These are phyloP conservation scores for Novumbra hubbsi DNA, from an alignment of 2,797 vertebrate genomes.

Conservation along the genomic window DNA sequence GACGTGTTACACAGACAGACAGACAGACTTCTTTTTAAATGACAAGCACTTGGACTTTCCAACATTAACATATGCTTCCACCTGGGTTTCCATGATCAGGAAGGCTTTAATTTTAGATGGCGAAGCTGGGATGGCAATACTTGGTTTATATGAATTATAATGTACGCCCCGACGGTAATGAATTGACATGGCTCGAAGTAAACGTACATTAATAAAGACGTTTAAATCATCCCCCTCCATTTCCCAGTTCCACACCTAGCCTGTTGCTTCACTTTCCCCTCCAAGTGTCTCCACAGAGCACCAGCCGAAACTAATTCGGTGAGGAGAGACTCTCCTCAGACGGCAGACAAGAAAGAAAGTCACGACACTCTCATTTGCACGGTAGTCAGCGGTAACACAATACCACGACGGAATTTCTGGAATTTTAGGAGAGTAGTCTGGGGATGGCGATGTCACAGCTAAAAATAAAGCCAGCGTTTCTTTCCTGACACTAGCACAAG, in stretches of 20 bases:
- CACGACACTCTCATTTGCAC: constrained; percentile 40
- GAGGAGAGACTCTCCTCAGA: constrained; percentile 23
- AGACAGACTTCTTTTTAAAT: constrained; percentile 8
- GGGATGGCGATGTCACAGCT: not conserved
- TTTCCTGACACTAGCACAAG: not conserved
- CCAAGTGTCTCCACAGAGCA: not conserved
- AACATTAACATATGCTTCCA: not conserved
- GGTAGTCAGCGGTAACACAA: constrained; percentile 32
- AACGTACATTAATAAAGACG: not conserved
- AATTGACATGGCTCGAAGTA: not conserved
- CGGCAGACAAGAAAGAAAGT: constrained; percentile 9
- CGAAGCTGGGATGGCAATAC: not conserved
- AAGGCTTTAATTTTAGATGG: not conserved
- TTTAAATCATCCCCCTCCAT: not conserved
- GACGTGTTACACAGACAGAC: constrained; percentile 50
- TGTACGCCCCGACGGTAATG: too few relatives aligned
- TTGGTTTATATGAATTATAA: not conserved
- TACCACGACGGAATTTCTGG: constrained; percentile 6
- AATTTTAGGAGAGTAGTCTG: constrained; percentile 21
- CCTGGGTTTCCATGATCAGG: not conserved
- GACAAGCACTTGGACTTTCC: constrained; percentile 12
- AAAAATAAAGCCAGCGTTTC: not conserved
- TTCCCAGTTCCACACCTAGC: not conserved
- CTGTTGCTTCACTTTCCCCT: not conserved
- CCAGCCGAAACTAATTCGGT: not conserved